Conservation (phyloP, 2,113 vertebrate genomes). For the Brachyhypopomus occidentalis region DNA sequence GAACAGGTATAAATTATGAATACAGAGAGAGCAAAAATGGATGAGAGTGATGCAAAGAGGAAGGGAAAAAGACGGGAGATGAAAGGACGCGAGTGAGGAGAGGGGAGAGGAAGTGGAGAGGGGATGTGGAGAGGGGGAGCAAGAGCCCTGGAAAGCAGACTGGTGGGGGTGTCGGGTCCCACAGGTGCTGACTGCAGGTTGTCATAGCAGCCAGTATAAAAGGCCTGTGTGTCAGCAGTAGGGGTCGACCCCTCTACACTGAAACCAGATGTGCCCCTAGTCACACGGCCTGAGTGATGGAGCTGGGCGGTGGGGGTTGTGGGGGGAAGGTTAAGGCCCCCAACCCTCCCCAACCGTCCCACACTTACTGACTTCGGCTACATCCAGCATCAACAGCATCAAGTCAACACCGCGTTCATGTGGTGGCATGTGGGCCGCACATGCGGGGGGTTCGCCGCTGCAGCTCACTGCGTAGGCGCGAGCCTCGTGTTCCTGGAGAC, state of each 20-base stretch:
- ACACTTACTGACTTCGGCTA: neutral
- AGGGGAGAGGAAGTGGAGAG: constrained; percentile 1
- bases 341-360: neutral
- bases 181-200: constrained; percentile 50
- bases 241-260: constrained; percentile 26
- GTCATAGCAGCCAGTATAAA: constrained; percentile 47
- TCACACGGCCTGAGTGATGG: constrained; percentile 18
- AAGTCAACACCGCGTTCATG: constrained; percentile 37
- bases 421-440: constrained; percentile 33
- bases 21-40: constrained; percentile 59
- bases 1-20: constrained; percentile 46
- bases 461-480: constrained; percentile 24
- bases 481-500: constrained; percentile 33
- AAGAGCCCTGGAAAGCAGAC: constrained; percentile 4
- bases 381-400: constrained; percentile 28
- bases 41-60: neutral
- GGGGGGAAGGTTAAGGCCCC: neutral
- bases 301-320: neutral
- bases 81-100: too few species aligned
- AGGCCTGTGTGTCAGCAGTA: constrained; percentile 43
- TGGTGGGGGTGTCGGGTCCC: constrained; percentile 13
- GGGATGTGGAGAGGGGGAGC: neutral
- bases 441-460: constrained; percentile 28
- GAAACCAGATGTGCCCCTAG: constrained; percentile 53
- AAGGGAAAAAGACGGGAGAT: neutral